Base-by-base conservation (phyloP, 2,888 invertebrate species). In the Parochlus steinenii region DNA sequence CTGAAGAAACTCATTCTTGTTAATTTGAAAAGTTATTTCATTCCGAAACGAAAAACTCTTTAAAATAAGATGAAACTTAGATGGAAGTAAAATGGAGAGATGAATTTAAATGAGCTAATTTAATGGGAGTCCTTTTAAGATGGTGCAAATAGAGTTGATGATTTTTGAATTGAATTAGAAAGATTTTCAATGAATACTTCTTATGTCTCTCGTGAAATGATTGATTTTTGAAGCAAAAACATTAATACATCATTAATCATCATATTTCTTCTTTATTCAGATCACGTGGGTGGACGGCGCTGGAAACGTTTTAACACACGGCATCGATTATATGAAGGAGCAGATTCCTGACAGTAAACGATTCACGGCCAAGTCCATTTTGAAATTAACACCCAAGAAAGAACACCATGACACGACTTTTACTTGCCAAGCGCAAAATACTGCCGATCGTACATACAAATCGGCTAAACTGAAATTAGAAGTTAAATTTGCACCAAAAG, bases 231-330 rank as follows among this genome's bases (percentile, higher is more conserved):
- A 7, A 10, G 12, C 29, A n/a, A 10, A 15, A 16, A 10, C 6
- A 29, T 29, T 29, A 16, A 14, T 29, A 15, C 14, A 29, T 24
- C n/a, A 31, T 25, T 12, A 14, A 30, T 30, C 7, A 6, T 31
- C 27, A 38, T 38, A 39, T 41, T 43, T 6, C 22, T 22, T 22
- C 6, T 39, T 15, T 41, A 54, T 56, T 7, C 59, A 82, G 79
- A 85, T 90, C 48, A 87, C 86, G 33, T 90, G 89, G 89, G 80
- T 87, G 49, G 87, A 89, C 59, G 85, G 85, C 30, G 68, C 75
- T 45, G 86, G 86, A 32, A 81, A 78, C 44, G 83, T 85, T 31
- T 62, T 87, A 47, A 78, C 75, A 27, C 75, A 78, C 45, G 82
- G 81, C 43, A 77, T 85, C 45, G 77, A 80, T 43, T 74, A 79